These are phyloP conservation scores for Felis catus DNA, from an alignment of 2,113 vertebrate species.

Conservation along the genomic window F.catus_Fca126_mat1.0 CM031421.1:74522501-74523000, in stretches of 20 bases:
- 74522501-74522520: neutral
- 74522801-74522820: neutral
- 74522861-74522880: neutral
- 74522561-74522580: constrained; percentile 49
- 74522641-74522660: constrained; percentile 51
- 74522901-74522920: neutral
- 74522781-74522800: neutral
- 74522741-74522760: neutral
- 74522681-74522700: constrained; percentile 76
- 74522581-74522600: constrained; percentile 42
- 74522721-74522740: constrained; percentile 67
- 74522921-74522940: neutral
- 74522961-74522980: neutral
- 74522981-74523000: constrained; percentile 25
- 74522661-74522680: constrained; percentile 75
- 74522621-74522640: constrained; percentile 3
- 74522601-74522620: constrained; percentile 51
- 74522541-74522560: constrained; percentile 51
- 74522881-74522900: neutral
- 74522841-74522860: constrained; percentile 23
- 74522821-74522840: neutral
- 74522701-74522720: constrained; percentile 74
- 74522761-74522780: neutral
- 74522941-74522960: neutral
- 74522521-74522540: constrained; percentile 39